Conservation (phyloP, 2,888 invertebrate species). For the Antheraea assamensis region DNA sequence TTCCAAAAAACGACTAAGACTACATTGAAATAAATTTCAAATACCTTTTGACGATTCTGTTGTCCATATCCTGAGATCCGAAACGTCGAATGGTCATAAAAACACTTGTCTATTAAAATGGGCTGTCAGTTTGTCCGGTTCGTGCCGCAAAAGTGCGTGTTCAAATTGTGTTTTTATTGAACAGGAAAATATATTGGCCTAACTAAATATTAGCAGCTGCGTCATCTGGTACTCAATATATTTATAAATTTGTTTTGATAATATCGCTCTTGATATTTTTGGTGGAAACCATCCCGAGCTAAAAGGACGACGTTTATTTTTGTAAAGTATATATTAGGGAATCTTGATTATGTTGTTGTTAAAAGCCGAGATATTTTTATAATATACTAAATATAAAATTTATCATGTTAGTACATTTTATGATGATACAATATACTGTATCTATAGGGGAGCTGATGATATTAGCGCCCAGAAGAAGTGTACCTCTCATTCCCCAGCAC, state of each 20-base stretch:
- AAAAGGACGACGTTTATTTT: not conserved
- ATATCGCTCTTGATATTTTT: constrained; percentile 1
- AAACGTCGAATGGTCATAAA: not conserved
- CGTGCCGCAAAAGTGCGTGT: not conserved
- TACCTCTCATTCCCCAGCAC: too few relatives aligned
- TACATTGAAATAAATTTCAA: not conserved
- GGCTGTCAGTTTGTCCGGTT: not conserved
- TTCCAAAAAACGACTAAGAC: too few relatives aligned
- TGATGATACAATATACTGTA: too few relatives aligned
- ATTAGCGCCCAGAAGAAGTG: too few relatives aligned
- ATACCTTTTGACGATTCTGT: not conserved
- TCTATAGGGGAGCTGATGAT: too few relatives aligned
- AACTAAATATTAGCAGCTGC: not conserved
- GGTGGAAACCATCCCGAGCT: not conserved
- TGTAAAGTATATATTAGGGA: not conserved
- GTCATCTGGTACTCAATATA: not conserved
- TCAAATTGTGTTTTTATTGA: not conserved
- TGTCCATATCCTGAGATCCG: not conserved
- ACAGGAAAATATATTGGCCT: not conserved
- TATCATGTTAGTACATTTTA: too few relatives aligned
- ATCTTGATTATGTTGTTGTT: not conserved
- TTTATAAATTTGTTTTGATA: not conserved
- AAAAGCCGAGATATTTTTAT: not conserved
- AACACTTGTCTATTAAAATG: not conserved
- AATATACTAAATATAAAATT: not conserved